Evolutionary conservation across 1,140 invertebrate species (phyloP), one percentile per base, ranked within the genome.

Genomic region (Ceratitis capitata): DNA sequence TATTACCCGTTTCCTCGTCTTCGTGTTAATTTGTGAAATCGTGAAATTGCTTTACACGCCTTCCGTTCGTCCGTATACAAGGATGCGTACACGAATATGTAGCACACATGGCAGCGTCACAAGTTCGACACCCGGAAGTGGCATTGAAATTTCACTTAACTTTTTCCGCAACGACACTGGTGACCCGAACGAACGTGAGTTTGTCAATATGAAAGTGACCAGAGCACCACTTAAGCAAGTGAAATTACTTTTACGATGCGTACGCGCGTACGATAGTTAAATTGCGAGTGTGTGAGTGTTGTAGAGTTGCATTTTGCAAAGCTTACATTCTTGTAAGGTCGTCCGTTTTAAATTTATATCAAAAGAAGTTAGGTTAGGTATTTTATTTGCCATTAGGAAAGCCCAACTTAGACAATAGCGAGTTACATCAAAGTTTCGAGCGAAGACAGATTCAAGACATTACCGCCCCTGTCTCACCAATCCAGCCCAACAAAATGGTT

Each of bases 81-180:
- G 56, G n/a, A 7, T 29, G 56, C 29, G 23, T n/a, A n/a, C n/a
- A n/a, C n/a, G n/a, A 1, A 6, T 23, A 56, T 56, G 51, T n/a
- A n/a, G n/a, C 19, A 23, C 9, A 14, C 45, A 12, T 23, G n/a
- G 69, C 39, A 45, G 39, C 69, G n/a, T 9, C 42, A 32, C 39
- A 78, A 78, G 69, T 78, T 78, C 69, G 69, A 78, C 69, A 78
- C 39, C 69, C 69, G 69, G 69, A 78, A 78, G 26, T 78, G 69
- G 69, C 69, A 78, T 78, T 78, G 69, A 78, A 78, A 78, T 78
- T 78, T 78, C 69, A 47, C 69, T 78, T 78, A 78, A 78, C n/a
- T 78, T 78, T 61, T 42, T 78, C 69, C 69, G 69, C 39, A 45
- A 42, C 23, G 39, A 42, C 26, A 45, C 39, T 10, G 45, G 69